Evolutionary conservation across 2,888 invertebrate species (phyloP).

Genomic region (Sicus ferrugineus): DNA sequence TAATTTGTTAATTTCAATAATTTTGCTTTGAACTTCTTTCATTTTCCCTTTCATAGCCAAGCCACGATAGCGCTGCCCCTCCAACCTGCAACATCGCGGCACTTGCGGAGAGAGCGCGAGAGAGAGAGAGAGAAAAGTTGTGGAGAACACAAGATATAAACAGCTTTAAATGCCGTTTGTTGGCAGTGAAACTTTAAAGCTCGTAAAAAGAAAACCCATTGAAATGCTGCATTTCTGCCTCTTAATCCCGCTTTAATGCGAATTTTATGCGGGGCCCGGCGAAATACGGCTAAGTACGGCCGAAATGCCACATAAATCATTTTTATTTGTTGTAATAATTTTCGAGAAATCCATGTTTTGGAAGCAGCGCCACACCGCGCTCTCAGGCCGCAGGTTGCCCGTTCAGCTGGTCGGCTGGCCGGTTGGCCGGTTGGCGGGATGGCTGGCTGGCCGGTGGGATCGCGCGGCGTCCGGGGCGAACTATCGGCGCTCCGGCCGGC

Average conservation of each 20-base stretch:
- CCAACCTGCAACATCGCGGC: background rate
- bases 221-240: conserved; percentile 1
- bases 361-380: background rate
- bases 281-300: background rate
- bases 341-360: conserved; percentile 10
- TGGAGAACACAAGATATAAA: background rate
- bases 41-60: background rate
- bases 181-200: conserved; percentile 9
- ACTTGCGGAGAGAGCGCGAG: background rate
- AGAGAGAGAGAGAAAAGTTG: background rate
- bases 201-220: conserved; percentile 19
- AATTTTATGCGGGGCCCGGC: background rate
- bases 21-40: background rate
- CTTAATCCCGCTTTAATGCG: conserved; percentile 11
- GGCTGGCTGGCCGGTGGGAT: background rate
- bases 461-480: background rate
- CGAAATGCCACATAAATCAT: conserved; percentile 24
- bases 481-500: too few relatives aligned
- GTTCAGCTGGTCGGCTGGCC: too few relatives aligned
- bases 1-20: background rate
- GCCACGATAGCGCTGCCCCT: background rate
- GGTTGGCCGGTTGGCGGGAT: background rate
- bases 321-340: conserved; percentile 31
- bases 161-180: background rate
- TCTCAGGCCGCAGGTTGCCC: too few relatives aligned